Conservation (phyloP, 2,113 vertebrate genomes). For the Trichechus manatus region DNA sequence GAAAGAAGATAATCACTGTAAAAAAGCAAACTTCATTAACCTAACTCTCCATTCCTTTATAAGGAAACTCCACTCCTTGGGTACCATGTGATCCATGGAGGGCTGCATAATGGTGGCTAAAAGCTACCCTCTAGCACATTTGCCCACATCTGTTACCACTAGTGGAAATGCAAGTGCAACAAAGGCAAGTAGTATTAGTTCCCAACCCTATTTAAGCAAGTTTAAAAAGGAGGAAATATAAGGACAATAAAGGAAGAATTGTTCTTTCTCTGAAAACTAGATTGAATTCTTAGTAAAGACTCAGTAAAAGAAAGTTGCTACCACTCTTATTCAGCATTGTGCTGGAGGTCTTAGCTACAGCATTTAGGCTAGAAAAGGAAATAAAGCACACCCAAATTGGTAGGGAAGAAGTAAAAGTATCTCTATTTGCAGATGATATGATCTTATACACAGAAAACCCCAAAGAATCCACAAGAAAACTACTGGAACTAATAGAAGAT, state of each 20-base stretch:
- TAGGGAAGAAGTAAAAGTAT: too few relatives aligned
- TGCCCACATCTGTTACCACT: not conserved
- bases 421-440: too few relatives aligned
- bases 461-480: too few relatives aligned
- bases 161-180: not conserved
- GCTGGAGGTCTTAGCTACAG: too few relatives aligned
- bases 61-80: not conserved
- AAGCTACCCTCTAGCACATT: not conserved
- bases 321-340: too few relatives aligned
- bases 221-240: not conserved
- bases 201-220: not conserved
- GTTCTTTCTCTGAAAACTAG: slow-evolving; percentile 11
- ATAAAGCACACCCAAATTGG: too few relatives aligned
- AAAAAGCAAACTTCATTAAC: not conserved
- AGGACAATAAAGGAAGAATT: not conserved
- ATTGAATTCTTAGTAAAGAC: slow-evolving; percentile 42
- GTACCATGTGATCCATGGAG: not conserved
- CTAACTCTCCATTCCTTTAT: not conserved
- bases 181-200: not conserved
- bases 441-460: too few relatives aligned
- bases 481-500: too few relatives aligned
- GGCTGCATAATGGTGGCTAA: not conserved
- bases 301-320: not conserved
- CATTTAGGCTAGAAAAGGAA: too few relatives aligned
- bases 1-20: not conserved